phyloP scores from a whole-genome alignment of 2,113 vertebrate species.

The Ameiurus melas region DNA sequence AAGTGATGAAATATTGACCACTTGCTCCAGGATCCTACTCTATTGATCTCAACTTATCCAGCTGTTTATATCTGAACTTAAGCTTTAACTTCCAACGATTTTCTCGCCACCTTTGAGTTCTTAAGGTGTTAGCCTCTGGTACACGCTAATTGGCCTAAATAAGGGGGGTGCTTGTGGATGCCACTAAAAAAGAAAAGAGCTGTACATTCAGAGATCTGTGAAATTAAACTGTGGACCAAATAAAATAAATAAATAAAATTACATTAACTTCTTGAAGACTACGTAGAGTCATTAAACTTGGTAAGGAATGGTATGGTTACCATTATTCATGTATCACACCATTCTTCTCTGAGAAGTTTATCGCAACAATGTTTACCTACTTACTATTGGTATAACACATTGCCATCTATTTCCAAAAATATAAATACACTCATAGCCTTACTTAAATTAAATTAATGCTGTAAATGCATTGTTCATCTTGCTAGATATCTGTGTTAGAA shows the following conservation, averaged over 20 bases:
- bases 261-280: background rate
- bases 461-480: background rate
- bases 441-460: background rate
- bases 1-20: constrained; percentile 78
- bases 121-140: constrained; percentile 71
- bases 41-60: constrained; percentile 81
- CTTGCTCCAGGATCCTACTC: constrained; percentile 67
- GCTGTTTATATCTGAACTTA: constrained; percentile 81
- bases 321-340: background rate
- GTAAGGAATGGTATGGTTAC: background rate
- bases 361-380: background rate
- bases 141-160: constrained; percentile 72
- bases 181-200: background rate
- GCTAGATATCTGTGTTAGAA: background rate
- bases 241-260: background rate
- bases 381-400: background rate
- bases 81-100: constrained; percentile 79
- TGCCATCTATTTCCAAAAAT: background rate
- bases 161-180: constrained; percentile 12
- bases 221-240: background rate
- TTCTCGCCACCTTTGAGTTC: constrained; percentile 65
- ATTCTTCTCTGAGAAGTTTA: too few relatives aligned
- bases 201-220: background rate
- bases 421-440: background rate
- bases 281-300: too few relatives aligned